Evolutionary conservation across 2,888 invertebrate species (phyloP).

Genomic region (Drosophila atroscutellata): DNA sequence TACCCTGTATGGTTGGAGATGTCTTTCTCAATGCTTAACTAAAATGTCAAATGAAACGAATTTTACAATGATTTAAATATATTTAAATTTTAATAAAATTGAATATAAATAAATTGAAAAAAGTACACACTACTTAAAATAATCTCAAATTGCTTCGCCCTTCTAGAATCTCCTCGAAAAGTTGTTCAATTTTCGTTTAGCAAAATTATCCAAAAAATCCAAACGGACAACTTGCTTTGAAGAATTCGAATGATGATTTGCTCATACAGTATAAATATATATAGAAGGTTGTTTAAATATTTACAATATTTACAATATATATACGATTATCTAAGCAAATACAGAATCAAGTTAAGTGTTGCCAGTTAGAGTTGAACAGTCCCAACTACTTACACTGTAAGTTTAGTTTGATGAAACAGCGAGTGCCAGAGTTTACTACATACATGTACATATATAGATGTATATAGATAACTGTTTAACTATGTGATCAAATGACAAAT

Average conservation of each 20-base stretch:
- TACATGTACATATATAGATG: too few species aligned
- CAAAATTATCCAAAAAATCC: neutral
- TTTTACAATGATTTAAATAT: neutral
- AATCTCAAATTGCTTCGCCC: neutral
- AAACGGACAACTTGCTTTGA: neutral
- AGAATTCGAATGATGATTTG: neutral
- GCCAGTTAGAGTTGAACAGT: constrained; percentile 26
- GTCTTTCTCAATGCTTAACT: too few species aligned
- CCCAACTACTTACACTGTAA: constrained; percentile 16
- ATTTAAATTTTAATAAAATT: neutral
- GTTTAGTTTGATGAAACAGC: constrained; percentile 23
- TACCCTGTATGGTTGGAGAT: neutral
- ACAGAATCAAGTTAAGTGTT: constrained; percentile 45
- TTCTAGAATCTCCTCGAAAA: neutral
- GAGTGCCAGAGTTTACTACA: neutral
- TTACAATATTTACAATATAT: too few species aligned
- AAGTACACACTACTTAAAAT: too few species aligned
- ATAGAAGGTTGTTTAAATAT: constrained; percentile 22
- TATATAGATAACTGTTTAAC: neutral
- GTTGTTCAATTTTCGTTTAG: neutral
- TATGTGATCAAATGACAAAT: constrained; percentile 7
- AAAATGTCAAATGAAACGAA: neutral
- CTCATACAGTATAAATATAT: neutral
- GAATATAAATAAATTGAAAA: too few species aligned
- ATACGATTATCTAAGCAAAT: constrained; percentile 15